A percentile compares a stretch with the other conserved stretches of the same genome.
These are phyloP conservation scores for Sycophila sp. DNA, from an alignment of 1,140 invertebrate species.

Conservation along the genomic window DNA sequence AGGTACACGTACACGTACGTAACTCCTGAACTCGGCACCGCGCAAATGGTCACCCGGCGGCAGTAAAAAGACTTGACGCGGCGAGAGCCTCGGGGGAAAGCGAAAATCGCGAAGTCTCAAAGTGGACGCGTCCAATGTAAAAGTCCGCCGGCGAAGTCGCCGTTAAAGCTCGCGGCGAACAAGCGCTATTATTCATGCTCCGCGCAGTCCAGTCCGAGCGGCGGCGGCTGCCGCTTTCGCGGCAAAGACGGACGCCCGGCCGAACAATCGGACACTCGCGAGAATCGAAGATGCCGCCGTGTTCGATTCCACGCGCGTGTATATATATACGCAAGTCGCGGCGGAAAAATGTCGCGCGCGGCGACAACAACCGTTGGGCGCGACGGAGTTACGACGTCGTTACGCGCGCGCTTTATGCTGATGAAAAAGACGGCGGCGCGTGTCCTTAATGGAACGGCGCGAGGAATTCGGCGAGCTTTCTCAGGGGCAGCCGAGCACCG, in stretches of 20 bases:
- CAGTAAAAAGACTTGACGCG: no score
- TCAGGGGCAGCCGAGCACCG: no score
- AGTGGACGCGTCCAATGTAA: background rate
- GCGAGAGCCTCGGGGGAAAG: no score
- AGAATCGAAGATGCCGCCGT: no score
- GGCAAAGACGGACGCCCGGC: no score
- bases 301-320: background rate
- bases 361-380: slow-evolving; percentile 14
- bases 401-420: slow-evolving; percentile 42
- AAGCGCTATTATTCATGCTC: slow-evolving; percentile 16
- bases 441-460: slow-evolving; percentile 33
- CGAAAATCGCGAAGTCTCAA: background rate
- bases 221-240: no score
- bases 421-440: slow-evolving; percentile 40
- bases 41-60: no score
- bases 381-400: slow-evolving; percentile 42
- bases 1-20: no score
- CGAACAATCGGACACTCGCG: no score
- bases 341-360: background rate
- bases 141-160: background rate
- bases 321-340: background rate
- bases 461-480: slow-evolving; percentile 7
- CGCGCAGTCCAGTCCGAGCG: no score
- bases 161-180: slow-evolving; percentile 3
- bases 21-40: no score